Evolutionary conservation across 2,888 invertebrate species (phyloP).

Genomic region (Hipparchia semele): DNA sequence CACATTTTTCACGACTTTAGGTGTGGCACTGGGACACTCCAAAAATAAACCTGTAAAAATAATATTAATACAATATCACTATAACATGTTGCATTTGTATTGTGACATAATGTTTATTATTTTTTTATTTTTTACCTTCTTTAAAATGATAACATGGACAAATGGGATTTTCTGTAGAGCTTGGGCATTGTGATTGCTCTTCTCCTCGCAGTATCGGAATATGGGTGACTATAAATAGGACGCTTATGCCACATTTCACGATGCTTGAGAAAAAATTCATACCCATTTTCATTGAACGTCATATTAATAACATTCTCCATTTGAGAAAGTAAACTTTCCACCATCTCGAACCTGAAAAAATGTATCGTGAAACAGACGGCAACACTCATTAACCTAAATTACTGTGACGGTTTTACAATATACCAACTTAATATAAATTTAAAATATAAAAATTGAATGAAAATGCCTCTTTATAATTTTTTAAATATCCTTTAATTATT

Average conservation of each 20-base stretch:
- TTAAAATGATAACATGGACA: conserved; percentile 97
- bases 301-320: conserved; percentile 78
- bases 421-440: not conserved
- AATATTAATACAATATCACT: not conserved
- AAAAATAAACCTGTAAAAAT: conserved; percentile 87
- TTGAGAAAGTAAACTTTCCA: conserved; percentile 48
- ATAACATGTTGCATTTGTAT: not conserved
- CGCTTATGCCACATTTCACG: conserved; percentile 78
- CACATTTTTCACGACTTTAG: conserved; percentile 88
- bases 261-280: conserved; percentile 66
- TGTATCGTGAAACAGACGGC: not conserved
- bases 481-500: not conserved
- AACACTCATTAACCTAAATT: not conserved
- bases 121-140: conserved; percentile 83
- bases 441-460: not conserved
- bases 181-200: conserved; percentile 86
- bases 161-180: conserved; percentile 89
- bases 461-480: conserved; percentile 11
- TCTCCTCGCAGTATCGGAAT: conserved; percentile 81
- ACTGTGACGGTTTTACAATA: not conserved
- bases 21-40: conserved; percentile 93
- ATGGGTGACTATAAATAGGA: conserved; percentile 78
- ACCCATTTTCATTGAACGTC: conserved; percentile 69
- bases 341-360: conserved; percentile 41
- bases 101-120: not conserved